Conservation (phyloP, 2,888 invertebrate species). For the Parnassius glacialis region DNA sequence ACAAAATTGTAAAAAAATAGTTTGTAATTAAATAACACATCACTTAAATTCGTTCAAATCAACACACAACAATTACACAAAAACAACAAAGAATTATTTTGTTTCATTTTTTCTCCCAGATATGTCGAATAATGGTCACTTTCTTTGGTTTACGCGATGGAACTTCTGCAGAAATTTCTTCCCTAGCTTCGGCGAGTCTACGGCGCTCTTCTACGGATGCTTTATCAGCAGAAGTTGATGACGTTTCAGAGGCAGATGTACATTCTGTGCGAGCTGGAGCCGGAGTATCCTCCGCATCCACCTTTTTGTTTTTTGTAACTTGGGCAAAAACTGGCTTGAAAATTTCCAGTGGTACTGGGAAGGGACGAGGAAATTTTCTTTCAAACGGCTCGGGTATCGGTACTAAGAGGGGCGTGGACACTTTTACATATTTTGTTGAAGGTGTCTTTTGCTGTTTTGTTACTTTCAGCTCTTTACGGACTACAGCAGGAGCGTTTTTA, state of each 20-base stretch:
- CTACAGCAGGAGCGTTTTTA: slow-evolving; percentile 41
- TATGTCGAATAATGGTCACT: slow-evolving; percentile 47
- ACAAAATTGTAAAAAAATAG: neutral
- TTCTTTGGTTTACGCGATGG: slow-evolving; percentile 43
- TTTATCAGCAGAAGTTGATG: slow-evolving; percentile 44
- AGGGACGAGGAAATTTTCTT: slow-evolving; percentile 43
- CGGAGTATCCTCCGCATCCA: slow-evolving; percentile 41
- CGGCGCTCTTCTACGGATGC: slow-evolving; percentile 43
- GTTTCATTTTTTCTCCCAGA: slow-evolving; percentile 50
- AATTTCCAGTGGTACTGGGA: slow-evolving; percentile 44
- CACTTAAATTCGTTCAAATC: slow-evolving; percentile 13
- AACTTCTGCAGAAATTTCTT: slow-evolving; percentile 39
- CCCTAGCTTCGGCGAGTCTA: slow-evolving; percentile 41
- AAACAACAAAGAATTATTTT: slow-evolving; percentile 32
- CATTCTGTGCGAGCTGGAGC: slow-evolving; percentile 32
- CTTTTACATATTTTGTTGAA: slow-evolving; percentile 39
- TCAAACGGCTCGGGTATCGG: slow-evolving; percentile 46
- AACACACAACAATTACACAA: slow-evolving; percentile 25
- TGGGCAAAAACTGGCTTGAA: slow-evolving; percentile 37
- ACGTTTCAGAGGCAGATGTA: slow-evolving; percentile 41
- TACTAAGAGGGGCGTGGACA: slow-evolving; percentile 42
- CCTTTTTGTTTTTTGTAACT: slow-evolving; percentile 39
- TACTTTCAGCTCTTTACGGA: slow-evolving; percentile 44
- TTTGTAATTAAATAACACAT: slow-evolving; percentile 29
- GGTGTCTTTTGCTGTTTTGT: slow-evolving; percentile 41